Evolutionary conservation across 2,888 invertebrate genomes (phyloP).

Genomic region (Hartigia nigra): DNA sequence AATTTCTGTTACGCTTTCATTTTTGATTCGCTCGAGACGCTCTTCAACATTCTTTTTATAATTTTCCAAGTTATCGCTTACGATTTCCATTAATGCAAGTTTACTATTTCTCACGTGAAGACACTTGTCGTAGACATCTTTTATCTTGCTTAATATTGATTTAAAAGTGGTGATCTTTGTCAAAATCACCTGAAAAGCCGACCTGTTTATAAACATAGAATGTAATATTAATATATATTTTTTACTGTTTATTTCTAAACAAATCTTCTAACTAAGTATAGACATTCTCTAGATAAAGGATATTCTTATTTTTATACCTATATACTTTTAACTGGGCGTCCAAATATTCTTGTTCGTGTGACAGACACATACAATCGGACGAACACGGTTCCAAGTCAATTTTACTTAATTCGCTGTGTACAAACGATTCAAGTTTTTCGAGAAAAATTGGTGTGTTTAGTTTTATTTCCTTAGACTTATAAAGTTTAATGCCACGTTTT

Average conservation of each 20-base stretch:
- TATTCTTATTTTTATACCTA: background rate
- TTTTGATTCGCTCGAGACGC: constrained; percentile 23
- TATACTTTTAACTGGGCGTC: constrained; percentile 15
- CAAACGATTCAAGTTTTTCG: constrained; percentile 8
- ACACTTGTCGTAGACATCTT: constrained; percentile 65
- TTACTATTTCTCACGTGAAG: constrained; percentile 64
- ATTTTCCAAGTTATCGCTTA: constrained; percentile 22
- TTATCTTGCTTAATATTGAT: constrained; percentile 62
- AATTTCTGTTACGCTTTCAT: constrained; percentile 54
- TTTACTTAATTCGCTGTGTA: constrained; percentile 9
- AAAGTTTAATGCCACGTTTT: background rate
- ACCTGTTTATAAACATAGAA: constrained; percentile 39
- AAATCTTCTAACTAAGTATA: background rate
- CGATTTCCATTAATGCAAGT: constrained; percentile 43
- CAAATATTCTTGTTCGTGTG: constrained; percentile 7
- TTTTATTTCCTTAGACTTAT: background rate
- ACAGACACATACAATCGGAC: constrained; percentile 7
- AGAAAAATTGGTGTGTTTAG: constrained; percentile 12
- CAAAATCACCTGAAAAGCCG: constrained; percentile 64
- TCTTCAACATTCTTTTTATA: constrained; percentile 23
- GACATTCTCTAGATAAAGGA: background rate
- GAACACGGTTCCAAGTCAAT: constrained; percentile 7
- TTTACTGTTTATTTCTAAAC: background rate
- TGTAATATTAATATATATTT: background rate
- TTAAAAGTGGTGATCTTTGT: constrained; percentile 63